phyloP scores from a whole-genome alignment of 2,888 invertebrate species.

The Megastigmus dorsalis region DNA sequence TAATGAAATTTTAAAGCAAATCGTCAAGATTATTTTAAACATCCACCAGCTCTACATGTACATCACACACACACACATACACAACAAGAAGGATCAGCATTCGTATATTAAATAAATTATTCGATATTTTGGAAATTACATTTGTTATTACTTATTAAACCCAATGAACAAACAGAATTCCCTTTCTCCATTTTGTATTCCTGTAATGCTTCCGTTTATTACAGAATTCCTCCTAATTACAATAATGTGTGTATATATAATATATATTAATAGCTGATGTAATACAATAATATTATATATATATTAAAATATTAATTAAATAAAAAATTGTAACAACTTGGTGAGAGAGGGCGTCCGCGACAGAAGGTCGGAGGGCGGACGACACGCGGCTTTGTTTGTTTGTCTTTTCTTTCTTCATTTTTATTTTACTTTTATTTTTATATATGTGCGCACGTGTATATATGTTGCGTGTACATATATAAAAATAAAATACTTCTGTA shows the following conservation, averaged over 20 bases:
- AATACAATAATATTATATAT: constrained; percentile 60
- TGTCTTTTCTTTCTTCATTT: not conserved
- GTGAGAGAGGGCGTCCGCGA: constrained; percentile 42
- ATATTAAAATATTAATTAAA: constrained; percentile 65
- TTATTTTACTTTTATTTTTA: not conserved
- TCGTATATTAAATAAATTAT: constrained; percentile 49
- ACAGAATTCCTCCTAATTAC: constrained; percentile 61
- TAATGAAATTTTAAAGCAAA: constrained; percentile 44
- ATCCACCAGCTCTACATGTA: constrained; percentile 43
- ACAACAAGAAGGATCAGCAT: constrained; percentile 42
- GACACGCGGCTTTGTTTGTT: constrained; percentile 2
- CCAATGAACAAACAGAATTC: constrained; percentile 26
- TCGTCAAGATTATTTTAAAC: constrained; percentile 33
- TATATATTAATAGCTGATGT: constrained; percentile 63
- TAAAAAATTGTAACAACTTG: constrained; percentile 66
- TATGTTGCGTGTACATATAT: too few relatives aligned
- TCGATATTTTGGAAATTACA: constrained; percentile 53
- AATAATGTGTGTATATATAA: constrained; percentile 53
- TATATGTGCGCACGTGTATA: not conserved
- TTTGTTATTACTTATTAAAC: constrained; percentile 36
- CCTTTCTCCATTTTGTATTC: constrained; percentile 26
- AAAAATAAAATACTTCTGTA: too few relatives aligned
- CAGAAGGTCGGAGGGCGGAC: constrained; percentile 11
- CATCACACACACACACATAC: constrained; percentile 6
- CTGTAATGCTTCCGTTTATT: constrained; percentile 57